Evolutionary conservation across 2,888 invertebrate species (phyloP).

Genomic region (Mycalesis mineus): DNA sequence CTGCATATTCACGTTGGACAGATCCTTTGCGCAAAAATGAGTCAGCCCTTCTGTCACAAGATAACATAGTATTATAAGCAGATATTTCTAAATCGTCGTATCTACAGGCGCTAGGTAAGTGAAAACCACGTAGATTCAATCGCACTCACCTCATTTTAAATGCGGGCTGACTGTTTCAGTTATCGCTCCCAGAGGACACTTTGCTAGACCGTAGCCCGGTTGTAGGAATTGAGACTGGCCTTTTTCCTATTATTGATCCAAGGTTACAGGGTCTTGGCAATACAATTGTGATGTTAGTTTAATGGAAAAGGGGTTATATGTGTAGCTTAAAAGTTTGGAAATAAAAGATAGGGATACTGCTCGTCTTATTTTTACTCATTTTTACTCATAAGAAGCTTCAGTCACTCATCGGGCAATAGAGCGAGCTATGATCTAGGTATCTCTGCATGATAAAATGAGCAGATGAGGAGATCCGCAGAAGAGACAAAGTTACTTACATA

Average conservation of each 20-base stretch:
- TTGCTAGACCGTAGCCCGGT: conserved; percentile 34
- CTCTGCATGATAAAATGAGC: too few species aligned
- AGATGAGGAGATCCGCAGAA: too few species aligned
- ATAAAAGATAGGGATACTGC: neutral
- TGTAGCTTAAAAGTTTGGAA: neutral
- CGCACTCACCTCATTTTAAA: conserved; percentile 49
- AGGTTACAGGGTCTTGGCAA: neutral
- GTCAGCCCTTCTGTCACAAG: too few species aligned
- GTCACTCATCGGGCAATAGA: too few species aligned
- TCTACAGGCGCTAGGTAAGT: neutral
- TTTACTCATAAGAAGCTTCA: too few species aligned
- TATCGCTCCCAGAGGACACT: conserved; percentile 45
- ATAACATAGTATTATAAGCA: neutral
- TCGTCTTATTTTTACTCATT: too few species aligned
- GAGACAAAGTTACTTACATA: too few species aligned
- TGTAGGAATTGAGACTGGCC: conserved; percentile 28
- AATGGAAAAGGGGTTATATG: neutral
- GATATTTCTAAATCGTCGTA: neutral
- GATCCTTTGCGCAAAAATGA: too few species aligned
- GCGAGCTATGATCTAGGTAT: too few species aligned
- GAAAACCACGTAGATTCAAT: conserved; percentile 51
- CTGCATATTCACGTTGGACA: too few species aligned
- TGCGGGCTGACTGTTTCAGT: conserved; percentile 63
- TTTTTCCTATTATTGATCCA: conserved; percentile 16
- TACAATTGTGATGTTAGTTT: neutral